Evolutionary conservation across 2,113 vertebrate species (phyloP).

Genomic region (Aphelocoma coerulescens): DNA sequence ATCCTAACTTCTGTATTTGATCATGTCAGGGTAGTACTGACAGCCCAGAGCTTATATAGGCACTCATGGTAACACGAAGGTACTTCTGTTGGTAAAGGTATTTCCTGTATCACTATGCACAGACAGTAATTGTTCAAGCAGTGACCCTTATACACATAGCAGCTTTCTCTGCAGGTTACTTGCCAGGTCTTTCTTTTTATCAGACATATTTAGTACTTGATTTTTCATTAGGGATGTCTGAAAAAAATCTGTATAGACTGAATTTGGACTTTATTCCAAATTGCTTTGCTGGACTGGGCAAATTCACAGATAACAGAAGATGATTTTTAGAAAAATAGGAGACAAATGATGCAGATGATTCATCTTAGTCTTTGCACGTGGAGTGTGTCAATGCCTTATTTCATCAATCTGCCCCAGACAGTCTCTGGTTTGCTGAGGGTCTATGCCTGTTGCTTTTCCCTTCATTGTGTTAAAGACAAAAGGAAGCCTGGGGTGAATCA

Average conservation of each 20-base stretch:
- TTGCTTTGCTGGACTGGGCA: not conserved
- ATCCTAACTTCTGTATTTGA: not conserved
- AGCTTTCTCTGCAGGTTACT: not conserved
- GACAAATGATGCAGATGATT: not conserved
- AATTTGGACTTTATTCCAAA: not conserved
- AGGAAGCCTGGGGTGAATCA: not conserved
- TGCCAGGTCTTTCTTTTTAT: not conserved
- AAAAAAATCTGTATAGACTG: not conserved
- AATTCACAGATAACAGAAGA: not conserved
- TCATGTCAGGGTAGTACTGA: not conserved
- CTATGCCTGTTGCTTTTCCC: not conserved
- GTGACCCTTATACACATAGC: not conserved
- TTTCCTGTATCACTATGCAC: not conserved
- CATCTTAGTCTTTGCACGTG: not conserved
- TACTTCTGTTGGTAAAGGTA: not conserved
- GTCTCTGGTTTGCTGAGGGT: not conserved
- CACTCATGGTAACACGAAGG: slow-evolving; percentile 11
- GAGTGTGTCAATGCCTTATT: not conserved
- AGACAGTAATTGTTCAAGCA: not conserved
- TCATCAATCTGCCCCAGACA: not conserved
- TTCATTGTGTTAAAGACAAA: not conserved
- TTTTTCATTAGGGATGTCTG: not conserved
- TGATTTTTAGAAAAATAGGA: not conserved
- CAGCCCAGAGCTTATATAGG: not conserved
- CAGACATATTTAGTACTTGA: not conserved